Evolutionary conservation across 1,140 invertebrate species (phyloP), one percentile per base, ranked within the genome.

Genomic region (Samia ricini): DNA sequence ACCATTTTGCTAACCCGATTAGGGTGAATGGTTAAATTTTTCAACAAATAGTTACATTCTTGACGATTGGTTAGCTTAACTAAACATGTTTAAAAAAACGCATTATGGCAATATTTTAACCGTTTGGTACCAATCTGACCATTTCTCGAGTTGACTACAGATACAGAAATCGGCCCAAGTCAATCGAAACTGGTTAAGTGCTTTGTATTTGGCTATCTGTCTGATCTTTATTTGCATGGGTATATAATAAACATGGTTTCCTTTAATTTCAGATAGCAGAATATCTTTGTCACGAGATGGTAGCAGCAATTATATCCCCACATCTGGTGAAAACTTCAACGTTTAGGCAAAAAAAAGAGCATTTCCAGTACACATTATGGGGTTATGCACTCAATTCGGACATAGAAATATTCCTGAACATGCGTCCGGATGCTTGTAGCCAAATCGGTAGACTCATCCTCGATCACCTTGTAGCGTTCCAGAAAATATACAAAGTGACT

Each of bases 301-400:
- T 92, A 24, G 85, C 78, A 15, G 83, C 92, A 0, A 86, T 92
- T 52, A 87, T 89, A 66, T 88, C 83, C 0, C 90, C 89, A 10
- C 88, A 89, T 66, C 76, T 90, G 52, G 85, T 86, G n/a, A 90
- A 81, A 84, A 91, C 85, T 56, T 89, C 78, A 24, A 91, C 76
- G 10, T 89, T 88, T 74, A 77, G 81, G 69, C 87, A 85, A 70
- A 42, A n/a, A n/a, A 91, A 91, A 56, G 90, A 91, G 57, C 89
- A 91, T 51, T 91, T 91, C 33, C 89, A 90, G 64, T 91, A 91
- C 72, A 91, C 89, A 0, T 68, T 93, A n/a, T 93, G 92, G 92
- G 92, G 92, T n/a, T 88, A 92, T 63, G 84, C 90, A 7, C 71
- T 93, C 4, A 91, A 91, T 66, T 86, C 89, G 0, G 89, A 92